Percentiles rank a stretch among this genome's conserved stretches.
These are phyloP conservation scores for Scaptomyza parva DNA, from an alignment of 2,888 invertebrate genomes.

Conservation along the genomic window DNA sequence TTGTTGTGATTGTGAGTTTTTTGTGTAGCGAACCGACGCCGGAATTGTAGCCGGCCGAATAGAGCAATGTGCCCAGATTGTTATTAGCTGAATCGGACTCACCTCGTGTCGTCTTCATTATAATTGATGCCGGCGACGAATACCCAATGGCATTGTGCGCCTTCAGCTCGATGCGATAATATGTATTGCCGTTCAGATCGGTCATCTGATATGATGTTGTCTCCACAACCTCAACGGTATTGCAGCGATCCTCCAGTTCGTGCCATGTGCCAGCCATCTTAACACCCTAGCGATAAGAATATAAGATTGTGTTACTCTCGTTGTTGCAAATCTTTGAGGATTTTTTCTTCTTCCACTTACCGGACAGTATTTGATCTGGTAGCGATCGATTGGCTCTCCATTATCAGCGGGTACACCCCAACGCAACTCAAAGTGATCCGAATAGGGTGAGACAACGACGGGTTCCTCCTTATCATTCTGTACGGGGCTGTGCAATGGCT, in stretches of 20 bases:
- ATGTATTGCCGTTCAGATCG: conserved; percentile 90
- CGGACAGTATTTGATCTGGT: conserved; percentile 92
- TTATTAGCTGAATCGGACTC: conserved; percentile 87
- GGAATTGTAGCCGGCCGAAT: conserved; percentile 84
- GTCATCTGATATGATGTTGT: conserved; percentile 89
- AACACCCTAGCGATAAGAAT: conserved; percentile 86
- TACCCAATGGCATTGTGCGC: conserved; percentile 95
- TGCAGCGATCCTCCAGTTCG: conserved; percentile 86
- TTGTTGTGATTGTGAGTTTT: conserved; percentile 78
- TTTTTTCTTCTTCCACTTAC: conserved; percentile 86
- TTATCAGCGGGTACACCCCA: conserved; percentile 95
- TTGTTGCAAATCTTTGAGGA: too few species aligned
- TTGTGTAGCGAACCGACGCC: conserved; percentile 83
- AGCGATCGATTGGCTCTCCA: conserved; percentile 94
- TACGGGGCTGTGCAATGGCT: conserved; percentile 86
- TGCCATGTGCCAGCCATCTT: conserved; percentile 90
- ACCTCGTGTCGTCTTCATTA: conserved; percentile 95
- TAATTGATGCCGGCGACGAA: conserved; percentile 91
- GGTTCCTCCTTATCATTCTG: conserved; percentile 85
- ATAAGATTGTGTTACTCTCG: background rate
- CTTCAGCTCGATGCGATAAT: conserved; percentile 92
- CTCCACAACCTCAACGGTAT: conserved; percentile 87
- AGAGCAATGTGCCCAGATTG: conserved; percentile 85
- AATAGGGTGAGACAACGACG: conserved; percentile 88
- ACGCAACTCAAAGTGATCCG: conserved; percentile 91